Percentiles rank a stretch among this genome's conserved stretches.
Conservation (phyloP, 2,888 invertebrate genomes). For the Agrotis exclamationis region DNA sequence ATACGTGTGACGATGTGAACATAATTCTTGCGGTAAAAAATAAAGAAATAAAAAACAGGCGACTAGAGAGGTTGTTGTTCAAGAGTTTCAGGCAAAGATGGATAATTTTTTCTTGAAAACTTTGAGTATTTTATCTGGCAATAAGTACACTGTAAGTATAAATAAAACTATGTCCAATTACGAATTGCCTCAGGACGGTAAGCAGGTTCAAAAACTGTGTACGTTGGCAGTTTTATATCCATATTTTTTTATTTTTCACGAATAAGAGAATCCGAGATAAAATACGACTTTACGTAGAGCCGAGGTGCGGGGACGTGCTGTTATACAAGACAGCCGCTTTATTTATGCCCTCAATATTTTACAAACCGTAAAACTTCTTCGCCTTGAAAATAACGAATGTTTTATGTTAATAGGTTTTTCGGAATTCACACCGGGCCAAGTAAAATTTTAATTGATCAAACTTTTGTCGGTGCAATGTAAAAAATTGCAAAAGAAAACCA, state of each 20-base stretch:
- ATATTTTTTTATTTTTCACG: constrained; percentile 84
- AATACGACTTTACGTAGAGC: constrained; percentile 84
- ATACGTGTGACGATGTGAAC: constrained; percentile 35
- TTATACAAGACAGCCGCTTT: constrained; percentile 88
- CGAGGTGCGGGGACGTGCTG: constrained; percentile 85
- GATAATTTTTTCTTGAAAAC: constrained; percentile 11
- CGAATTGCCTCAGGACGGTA: constrained; percentile 43
- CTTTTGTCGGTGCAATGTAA: constrained; percentile 54
- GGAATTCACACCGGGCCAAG: constrained; percentile 66
- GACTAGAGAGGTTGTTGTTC: constrained; percentile 14
- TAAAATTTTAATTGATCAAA: constrained; percentile 71
- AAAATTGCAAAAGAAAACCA: constrained; percentile 60
- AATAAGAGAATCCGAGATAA: constrained; percentile 87
- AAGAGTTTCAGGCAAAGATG: constrained; percentile 1
- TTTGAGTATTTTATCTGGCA: constrained; percentile 43
- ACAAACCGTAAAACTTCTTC: constrained; percentile 89
- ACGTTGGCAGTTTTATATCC: constrained; percentile 80
- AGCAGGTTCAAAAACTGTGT: constrained; percentile 69
- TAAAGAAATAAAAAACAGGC: constrained; percentile 26
- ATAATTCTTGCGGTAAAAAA: constrained; percentile 28
- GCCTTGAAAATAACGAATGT: constrained; percentile 86
- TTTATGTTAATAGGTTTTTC: constrained; percentile 88
- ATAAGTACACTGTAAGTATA: neutral
- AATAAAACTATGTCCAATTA: constrained; percentile 59
- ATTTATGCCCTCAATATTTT: constrained; percentile 90